Conservation (phyloP, 2,113 vertebrate genomes). For the Greenwoodochromis staneri region DNA sequence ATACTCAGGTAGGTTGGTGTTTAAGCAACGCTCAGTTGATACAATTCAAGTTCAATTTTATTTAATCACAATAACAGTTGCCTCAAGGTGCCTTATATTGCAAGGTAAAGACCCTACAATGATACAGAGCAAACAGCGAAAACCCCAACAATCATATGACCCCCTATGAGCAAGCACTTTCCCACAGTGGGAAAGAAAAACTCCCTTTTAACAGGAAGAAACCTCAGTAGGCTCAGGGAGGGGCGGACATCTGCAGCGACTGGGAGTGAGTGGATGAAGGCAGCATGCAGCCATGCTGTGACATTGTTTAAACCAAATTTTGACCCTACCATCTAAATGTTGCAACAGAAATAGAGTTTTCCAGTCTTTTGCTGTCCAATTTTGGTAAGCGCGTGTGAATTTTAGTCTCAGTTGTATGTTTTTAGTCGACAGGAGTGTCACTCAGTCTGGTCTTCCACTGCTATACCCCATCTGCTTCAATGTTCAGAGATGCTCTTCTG, state of each 20-base stretch:
- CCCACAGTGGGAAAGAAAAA: background rate
- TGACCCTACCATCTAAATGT: background rate
- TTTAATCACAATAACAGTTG: background rate
- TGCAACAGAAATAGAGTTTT: background rate
- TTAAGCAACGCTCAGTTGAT: background rate
- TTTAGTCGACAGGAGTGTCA: background rate
- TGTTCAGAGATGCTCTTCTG: background rate
- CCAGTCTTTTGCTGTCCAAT: background rate
- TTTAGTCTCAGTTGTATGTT: background rate
- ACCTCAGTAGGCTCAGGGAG: background rate
- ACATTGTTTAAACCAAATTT: background rate
- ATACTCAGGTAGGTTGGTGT: background rate
- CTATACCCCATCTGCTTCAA: background rate
- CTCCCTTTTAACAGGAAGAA: background rate
- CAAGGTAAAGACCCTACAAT: background rate
- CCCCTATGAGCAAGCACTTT: background rate
- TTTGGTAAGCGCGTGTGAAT: fast-evolving
- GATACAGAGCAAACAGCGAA: background rate
- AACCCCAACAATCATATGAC: background rate
- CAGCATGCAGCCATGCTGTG: background rate
- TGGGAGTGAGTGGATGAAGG: background rate
- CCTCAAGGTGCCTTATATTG: background rate
- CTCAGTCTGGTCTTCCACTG: background rate
- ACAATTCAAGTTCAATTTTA: background rate
- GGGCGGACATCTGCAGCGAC: background rate